Evolutionary conservation across 2,888 invertebrate species (phyloP).

Genomic region (Seira sanloemensis): DNA sequence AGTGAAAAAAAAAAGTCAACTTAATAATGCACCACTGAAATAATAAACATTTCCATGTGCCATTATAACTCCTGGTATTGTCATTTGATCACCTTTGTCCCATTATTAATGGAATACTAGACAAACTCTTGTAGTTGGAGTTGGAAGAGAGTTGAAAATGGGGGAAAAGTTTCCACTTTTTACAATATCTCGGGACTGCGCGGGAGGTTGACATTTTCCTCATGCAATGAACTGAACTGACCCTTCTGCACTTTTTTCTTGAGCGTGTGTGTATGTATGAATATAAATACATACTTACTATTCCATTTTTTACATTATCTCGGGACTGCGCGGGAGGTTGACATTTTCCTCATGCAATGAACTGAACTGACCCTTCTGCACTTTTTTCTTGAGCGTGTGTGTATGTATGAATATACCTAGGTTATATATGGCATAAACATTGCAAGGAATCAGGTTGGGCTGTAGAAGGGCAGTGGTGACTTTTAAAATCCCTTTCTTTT

Average conservation of each 20-base stretch:
- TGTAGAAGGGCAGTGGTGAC: too few species aligned
- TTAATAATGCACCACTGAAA: conserved; percentile 43
- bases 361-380: neutral
- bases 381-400: neutral
- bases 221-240: neutral
- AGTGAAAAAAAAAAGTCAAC: conserved; percentile 52
- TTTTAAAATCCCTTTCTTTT: neutral
- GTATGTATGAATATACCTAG: too few species aligned
- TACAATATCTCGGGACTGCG: neutral
- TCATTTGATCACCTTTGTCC: conserved; percentile 35
- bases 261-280: neutral
- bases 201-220: conserved; percentile 42
- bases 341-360: neutral
- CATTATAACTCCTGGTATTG: conserved; percentile 35
- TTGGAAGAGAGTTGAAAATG: neutral
- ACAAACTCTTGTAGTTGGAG: neutral
- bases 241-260: conserved; percentile 31
- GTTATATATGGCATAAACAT: too few species aligned
- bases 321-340: neutral
- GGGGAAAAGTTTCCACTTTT: neutral
- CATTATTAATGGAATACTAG: conserved; percentile 25
- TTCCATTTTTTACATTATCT: too few species aligned
- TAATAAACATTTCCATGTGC: conserved; percentile 17
- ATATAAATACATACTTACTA: too few species aligned
- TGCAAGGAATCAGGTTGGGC: too few species aligned